Conservation (phyloP, 2,113 vertebrate species). For the Notarius quadriscutis region DNA sequence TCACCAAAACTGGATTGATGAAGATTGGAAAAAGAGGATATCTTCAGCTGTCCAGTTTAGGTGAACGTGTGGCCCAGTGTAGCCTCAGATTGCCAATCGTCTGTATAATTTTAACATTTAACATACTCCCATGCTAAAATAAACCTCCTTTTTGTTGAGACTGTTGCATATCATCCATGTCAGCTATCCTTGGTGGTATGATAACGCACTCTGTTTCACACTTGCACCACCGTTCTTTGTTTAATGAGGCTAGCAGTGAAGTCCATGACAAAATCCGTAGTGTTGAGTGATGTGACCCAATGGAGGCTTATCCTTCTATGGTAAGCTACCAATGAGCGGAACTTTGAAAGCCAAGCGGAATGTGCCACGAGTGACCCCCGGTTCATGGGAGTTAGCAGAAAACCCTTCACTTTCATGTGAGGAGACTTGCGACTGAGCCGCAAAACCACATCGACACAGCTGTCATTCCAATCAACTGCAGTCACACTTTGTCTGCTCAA, state of each 20-base stretch:
- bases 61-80: not conserved
- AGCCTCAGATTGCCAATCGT: not conserved
- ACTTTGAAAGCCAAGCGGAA: conserved; percentile 6
- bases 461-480: not conserved
- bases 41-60: not conserved
- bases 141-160: not conserved
- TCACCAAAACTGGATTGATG: not conserved
- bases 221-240: not conserved
- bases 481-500: not conserved
- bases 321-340: not conserved
- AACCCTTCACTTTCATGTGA: conserved; percentile 19
- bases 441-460: conserved; percentile 12
- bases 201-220: not conserved
- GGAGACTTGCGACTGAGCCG: not conserved
- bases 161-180: not conserved
- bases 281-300: conserved; percentile 28
- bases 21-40: not conserved
- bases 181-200: not conserved
- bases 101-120: not conserved
- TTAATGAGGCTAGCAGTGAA: conserved; percentile 16
- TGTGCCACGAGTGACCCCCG: conserved; percentile 12
- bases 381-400: conserved; percentile 25
- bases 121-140: not conserved
- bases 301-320: not conserved
- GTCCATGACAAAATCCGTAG: not conserved